These are phyloP conservation scores for Sinocyclocheilus grahami DNA, from an alignment of 2,113 vertebrate genomes.

Conservation along the genomic window DNA sequence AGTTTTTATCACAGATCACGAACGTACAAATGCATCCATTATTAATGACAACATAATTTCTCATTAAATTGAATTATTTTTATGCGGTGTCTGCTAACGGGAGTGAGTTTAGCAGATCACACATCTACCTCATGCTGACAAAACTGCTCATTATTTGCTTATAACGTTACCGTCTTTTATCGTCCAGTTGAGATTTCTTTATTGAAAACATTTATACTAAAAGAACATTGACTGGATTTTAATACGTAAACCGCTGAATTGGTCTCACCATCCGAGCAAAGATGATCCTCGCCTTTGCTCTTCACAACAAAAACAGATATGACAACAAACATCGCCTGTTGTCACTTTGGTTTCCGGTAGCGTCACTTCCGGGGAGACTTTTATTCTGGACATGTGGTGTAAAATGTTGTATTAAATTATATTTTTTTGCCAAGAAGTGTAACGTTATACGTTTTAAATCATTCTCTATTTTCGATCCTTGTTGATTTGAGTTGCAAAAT, in stretches of 20 bases:
- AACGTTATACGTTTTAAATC: background rate
- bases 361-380: constrained; percentile 63
- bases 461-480: background rate
- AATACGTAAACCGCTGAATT: background rate
- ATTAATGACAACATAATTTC: background rate
- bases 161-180: background rate
- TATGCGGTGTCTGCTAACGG: background rate
- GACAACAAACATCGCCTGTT: constrained; percentile 73
- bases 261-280: constrained; percentile 25
- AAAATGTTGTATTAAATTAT: background rate
- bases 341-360: constrained; percentile 20
- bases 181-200: background rate
- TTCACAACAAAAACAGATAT: constrained; percentile 73
- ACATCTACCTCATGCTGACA: constrained; percentile 1
- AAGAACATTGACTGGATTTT: background rate
- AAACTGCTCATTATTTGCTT: background rate
- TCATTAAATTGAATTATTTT: background rate
- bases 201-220: background rate
- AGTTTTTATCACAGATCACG: background rate
- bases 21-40: background rate
- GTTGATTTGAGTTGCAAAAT: background rate
- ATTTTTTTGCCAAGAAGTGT: background rate
- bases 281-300: constrained; percentile 62
- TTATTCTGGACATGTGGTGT: background rate
- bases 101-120: background rate